Conservation (phyloP, 1,140 invertebrate genomes). For the Parasteatoda tepidariorum region DNA sequence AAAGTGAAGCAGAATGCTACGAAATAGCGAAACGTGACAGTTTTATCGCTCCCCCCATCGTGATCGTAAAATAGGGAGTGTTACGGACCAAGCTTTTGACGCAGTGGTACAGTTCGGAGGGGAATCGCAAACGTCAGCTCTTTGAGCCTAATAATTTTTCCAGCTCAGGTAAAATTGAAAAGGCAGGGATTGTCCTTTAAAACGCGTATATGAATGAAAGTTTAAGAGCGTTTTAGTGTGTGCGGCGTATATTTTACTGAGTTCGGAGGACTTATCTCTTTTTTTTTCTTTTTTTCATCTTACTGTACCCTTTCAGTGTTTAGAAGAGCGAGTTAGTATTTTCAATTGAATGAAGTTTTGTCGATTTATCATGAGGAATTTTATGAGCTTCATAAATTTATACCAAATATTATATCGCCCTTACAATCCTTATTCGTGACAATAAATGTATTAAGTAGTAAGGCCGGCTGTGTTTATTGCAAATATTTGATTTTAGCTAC, state of each 20-base stretch:
- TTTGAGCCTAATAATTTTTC: conserved; percentile 37
- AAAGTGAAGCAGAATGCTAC: conserved; percentile 23
- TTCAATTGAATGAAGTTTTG: conserved; percentile 1
- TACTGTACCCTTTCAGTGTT: neutral
- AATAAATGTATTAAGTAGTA: neutral
- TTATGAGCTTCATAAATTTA: conserved; percentile 41
- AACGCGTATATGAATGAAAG: conserved; percentile 50
- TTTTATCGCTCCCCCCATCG: conserved; percentile 54
- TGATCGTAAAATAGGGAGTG: conserved; percentile 48
- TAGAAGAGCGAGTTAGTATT: conserved; percentile 7
- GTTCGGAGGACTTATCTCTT: neutral
- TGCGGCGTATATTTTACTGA: conserved; percentile 36
- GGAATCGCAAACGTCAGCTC: conserved; percentile 30
- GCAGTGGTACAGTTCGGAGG: neutral
- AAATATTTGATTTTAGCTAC: too few species aligned
- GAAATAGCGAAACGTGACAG: conserved; percentile 51
- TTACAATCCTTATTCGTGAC: neutral
- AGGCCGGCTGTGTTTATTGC: neutral
- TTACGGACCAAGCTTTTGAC: neutral
- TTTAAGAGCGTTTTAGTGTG: conserved; percentile 12
- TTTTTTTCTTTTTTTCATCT: neutral
- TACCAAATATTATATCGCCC: neutral
- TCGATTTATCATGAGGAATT: neutral
- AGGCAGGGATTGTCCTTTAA: conserved; percentile 51
- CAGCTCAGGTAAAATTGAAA: conserved; percentile 55